Evolutionary conservation across 2,113 vertebrate species (phyloP), one percentile per base, ranked within the genome.

Genomic region (Cricetomys ansorgei): DNA sequence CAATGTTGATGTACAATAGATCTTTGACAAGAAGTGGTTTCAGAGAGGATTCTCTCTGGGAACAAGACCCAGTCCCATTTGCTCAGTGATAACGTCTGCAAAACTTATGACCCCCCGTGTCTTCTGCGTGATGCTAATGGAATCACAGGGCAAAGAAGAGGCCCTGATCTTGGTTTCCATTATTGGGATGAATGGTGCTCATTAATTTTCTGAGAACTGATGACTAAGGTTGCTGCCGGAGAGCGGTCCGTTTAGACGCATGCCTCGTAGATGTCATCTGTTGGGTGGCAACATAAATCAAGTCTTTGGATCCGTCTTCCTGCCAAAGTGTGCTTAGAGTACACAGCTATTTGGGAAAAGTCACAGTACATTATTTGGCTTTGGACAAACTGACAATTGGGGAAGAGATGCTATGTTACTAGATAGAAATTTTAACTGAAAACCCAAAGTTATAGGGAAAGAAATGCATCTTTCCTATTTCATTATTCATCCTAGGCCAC

Each of bases 141-240:
- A 97, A 94, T 92, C 95, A 95, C 92, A 97, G 85, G 45, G 89
- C 57, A 90, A 86, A 76, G 62, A 95, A 97, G 91, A 89, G 77
- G 92, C 67, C 88, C 81, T 80, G 84, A 97, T 86, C 97, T 98
- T 94, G 95, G 65, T 95, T 97, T 98, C 94, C 97, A 84, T 83
- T 92, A 92, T 27, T 88, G 95, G 94, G 79, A 96, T 95, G 88
- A 90, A 96, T 69, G 89, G 97, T 50, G 88, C 94, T 96, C 96
- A 91, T 95, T 95, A 96, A 92, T 96, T 97, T 96, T 95, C 45
- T 25, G 59, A 96, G 97, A 96, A 96, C 57, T 85, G 87, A 97
- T 98, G 96, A 97, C 92, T 79, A 55, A 96, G 95, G 86, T 77
- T 93, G 95, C 73, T 93, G 92, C 48, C 7, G 5, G 94, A 97